Evolutionary conservation across 2,113 vertebrate species (phyloP).

Genomic region (Hiodon tergisus): DNA sequence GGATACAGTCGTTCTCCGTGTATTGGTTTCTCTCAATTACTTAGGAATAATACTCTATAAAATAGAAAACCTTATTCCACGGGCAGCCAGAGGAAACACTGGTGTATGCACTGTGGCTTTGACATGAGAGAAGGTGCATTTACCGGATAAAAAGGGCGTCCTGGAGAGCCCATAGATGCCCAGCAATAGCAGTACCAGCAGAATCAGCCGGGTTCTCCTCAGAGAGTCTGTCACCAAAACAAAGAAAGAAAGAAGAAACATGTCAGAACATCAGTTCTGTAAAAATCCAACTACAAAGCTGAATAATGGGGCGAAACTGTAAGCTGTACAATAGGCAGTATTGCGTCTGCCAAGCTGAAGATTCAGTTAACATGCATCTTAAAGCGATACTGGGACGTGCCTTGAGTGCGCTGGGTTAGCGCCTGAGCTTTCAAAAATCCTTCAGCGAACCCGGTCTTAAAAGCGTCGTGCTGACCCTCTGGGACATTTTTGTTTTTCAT

Average conservation of each 20-base stretch:
- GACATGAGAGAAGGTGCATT: constrained; percentile 57
- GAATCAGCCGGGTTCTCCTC: constrained; percentile 80
- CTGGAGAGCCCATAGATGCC: constrained; percentile 85
- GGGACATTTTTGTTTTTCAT: constrained; percentile 85
- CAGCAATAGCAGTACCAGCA: constrained; percentile 72
- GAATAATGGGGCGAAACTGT: not conserved
- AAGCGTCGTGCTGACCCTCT: constrained; percentile 84
- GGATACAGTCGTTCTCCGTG: too few species aligned
- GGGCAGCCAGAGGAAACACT: too few species aligned
- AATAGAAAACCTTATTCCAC: too few species aligned
- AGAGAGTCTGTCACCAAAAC: constrained; percentile 69
- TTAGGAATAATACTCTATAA: too few species aligned
- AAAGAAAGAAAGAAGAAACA: constrained; percentile 24
- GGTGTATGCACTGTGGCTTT: too few species aligned
- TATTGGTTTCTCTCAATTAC: too few species aligned
- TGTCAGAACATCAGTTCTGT: not conserved
- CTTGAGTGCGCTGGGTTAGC: constrained; percentile 84
- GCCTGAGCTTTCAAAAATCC: constrained; percentile 92
- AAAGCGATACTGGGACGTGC: constrained; percentile 44
- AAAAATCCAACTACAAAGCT: not conserved
- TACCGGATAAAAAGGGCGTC: constrained; percentile 92
- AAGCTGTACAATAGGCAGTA: not conserved
- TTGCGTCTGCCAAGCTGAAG: not conserved
- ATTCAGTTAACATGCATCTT: not conserved
- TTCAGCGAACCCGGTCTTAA: constrained; percentile 93